A percentile compares a stretch with the other conserved stretches of the same genome.
These are phyloP conservation scores for Protonibea diacanthus DNA, from an alignment of 2,797 vertebrate species.

Conservation along the genomic window DNA sequence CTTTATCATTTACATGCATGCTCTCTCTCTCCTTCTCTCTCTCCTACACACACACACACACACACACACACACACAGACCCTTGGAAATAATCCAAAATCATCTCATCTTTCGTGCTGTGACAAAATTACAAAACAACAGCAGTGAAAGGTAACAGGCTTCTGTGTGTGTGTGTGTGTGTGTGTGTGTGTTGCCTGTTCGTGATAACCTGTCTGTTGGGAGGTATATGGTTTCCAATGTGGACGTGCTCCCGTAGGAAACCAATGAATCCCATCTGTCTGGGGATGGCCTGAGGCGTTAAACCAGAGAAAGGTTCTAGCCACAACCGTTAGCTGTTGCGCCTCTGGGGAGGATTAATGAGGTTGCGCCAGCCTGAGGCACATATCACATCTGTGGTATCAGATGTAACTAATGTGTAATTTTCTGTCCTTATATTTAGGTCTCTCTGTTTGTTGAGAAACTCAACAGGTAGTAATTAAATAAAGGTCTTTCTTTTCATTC, in stretches of 20 bases:
- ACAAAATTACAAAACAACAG: constrained; percentile 67
- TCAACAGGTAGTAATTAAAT: neutral
- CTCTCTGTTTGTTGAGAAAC: neutral
- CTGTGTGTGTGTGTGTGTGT: constrained; percentile 61
- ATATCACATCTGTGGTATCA: constrained; percentile 47
- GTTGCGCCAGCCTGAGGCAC: constrained; percentile 21
- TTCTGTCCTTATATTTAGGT: neutral
- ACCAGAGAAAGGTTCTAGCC: constrained; percentile 59
- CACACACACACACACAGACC: constrained; percentile 31
- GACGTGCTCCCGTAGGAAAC: constrained; percentile 53
- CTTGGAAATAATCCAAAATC: constrained; percentile 55
- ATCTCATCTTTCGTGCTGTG: constrained; percentile 68
- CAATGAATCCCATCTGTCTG: constrained; percentile 63
- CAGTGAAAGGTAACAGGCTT: constrained; percentile 70
- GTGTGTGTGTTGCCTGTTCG: constrained; percentile 27
- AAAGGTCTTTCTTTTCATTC: neutral
- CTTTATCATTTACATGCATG: constrained; percentile 7
- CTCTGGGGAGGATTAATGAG: constrained; percentile 60
- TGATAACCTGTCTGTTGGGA: constrained; percentile 38
- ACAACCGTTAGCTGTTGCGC: constrained; percentile 55
- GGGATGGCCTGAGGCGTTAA: constrained; percentile 46
- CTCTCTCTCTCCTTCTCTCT: neutral
- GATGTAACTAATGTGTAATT: constrained; percentile 29
- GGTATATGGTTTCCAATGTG: constrained; percentile 53
- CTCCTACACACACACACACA: constrained; percentile 5